phyloP scores from a whole-genome alignment of 2,113 vertebrate species.

The Psephotus haematonotus region DNA sequence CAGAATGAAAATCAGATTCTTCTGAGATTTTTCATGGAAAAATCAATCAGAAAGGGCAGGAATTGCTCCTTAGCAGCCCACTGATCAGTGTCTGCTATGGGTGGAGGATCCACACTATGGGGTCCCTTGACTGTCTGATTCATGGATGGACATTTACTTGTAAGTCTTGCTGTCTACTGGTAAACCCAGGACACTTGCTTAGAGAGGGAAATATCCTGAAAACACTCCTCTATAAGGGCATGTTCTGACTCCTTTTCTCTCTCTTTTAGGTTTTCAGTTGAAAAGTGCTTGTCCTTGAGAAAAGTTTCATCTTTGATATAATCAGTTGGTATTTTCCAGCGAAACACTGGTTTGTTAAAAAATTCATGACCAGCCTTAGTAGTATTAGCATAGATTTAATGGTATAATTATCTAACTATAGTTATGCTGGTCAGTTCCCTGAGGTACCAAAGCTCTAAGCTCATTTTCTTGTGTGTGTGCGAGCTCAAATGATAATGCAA shows the following conservation, averaged over 20 bases:
- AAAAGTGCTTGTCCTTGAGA: slow-evolving; percentile 31
- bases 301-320: slow-evolving; percentile 38
- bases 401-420: slow-evolving; percentile 62
- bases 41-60: not conserved
- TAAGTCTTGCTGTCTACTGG: not conserved
- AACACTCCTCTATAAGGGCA: not conserved
- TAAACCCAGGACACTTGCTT: not conserved
- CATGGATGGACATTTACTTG: not conserved
- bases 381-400: slow-evolving; percentile 62
- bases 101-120: not conserved
- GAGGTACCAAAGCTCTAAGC: slow-evolving; percentile 47
- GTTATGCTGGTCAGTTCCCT: slow-evolving; percentile 61
- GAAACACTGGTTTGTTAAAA: slow-evolving; percentile 44
- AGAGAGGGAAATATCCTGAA: not conserved
- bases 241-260: not conserved
- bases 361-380: slow-evolving; percentile 46
- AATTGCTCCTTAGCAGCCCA: not conserved
- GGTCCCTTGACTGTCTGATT: not conserved
- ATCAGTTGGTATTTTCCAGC: slow-evolving; percentile 21
- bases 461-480: not conserved
- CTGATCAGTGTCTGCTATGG: not conserved
- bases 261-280: not conserved
- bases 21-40: not conserved
- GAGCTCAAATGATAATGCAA: slow-evolving; percentile 18
- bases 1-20: not conserved